Percentiles rank a stretch among this genome's conserved stretches.
Evolutionary conservation across 2,797 vertebrate species (phyloP).

Genomic region (Morelia viridis): DNA sequence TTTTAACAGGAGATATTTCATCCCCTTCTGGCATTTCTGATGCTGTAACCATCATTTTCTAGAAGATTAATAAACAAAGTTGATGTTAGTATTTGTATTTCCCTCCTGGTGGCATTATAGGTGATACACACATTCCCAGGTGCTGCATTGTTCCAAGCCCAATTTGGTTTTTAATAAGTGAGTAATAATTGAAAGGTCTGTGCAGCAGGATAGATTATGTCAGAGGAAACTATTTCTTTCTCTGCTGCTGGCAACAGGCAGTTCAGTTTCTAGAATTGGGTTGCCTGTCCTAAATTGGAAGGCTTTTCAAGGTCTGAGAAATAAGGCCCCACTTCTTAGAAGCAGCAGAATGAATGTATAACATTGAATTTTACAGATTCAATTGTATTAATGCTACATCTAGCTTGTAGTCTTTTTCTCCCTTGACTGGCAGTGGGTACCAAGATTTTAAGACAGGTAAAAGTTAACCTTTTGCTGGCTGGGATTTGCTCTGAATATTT

Average conservation of each 20-base stretch:
- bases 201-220: no score
- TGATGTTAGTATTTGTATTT: conserved; percentile 34
- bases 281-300: conserved; percentile 43
- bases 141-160: conserved; percentile 16
- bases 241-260: conserved; percentile 25
- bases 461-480: no score
- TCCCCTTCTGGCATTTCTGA: conserved; percentile 21
- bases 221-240: background rate
- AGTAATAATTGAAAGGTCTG: conserved; percentile 24
- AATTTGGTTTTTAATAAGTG: conserved; percentile 52
- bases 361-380: background rate
- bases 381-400: background rate
- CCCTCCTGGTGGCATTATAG: conserved; percentile 49
- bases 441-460: no score
- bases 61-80: conserved; percentile 53
- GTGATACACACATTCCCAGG: conserved; percentile 38
- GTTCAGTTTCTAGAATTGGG: conserved; percentile 32
- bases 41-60: conserved; percentile 18
- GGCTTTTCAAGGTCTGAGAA: background rate
- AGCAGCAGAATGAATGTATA: background rate
- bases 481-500: background rate
- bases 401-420: background rate
- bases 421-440: background rate
- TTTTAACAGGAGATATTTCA: conserved; percentile 14
- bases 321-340: conserved; percentile 18